Percentiles rank a stretch among this genome's conserved stretches.
These are phyloP conservation scores for Chauna torquata DNA, from an alignment of 2,113 vertebrate species.

Conservation along the genomic window DNA sequence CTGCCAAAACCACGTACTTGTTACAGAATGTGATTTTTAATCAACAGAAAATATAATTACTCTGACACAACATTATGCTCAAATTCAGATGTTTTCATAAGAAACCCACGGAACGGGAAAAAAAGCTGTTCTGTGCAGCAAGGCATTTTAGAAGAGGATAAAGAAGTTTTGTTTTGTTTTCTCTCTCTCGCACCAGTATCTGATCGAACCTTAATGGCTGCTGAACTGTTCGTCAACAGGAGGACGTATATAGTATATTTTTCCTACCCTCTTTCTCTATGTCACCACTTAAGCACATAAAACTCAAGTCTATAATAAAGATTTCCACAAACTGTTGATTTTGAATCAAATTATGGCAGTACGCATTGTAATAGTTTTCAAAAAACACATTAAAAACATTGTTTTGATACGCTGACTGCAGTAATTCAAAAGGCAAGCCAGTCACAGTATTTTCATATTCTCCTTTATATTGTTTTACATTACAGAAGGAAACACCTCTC, in stretches of 20 bases:
- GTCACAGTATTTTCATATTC: not conserved
- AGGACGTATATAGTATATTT: not conserved
- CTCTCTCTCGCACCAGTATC: not conserved
- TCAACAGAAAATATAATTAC: not conserved
- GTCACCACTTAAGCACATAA: not conserved
- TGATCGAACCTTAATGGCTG: not conserved
- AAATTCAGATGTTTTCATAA: not conserved
- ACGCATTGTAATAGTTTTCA: not conserved
- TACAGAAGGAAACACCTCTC: not conserved
- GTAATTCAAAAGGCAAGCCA: not conserved
- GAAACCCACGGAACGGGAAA: not conserved
- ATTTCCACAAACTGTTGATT: not conserved
- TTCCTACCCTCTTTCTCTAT: not conserved
- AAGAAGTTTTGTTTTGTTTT: not conserved
- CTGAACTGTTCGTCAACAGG: not conserved
- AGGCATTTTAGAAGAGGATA: not conserved
- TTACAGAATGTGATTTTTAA: not conserved
- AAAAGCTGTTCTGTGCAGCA: not conserved
- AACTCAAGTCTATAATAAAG: not conserved
- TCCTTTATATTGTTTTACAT: not conserved
- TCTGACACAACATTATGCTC: not conserved
- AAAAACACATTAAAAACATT: not conserved
- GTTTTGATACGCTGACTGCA: not conserved
- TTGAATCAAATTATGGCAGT: not conserved
- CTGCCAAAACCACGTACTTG: not conserved